A percentile compares a stretch with the other conserved stretches of the same genome.
Evolutionary conservation across 1,140 invertebrate species (phyloP).

Genomic region (Popillia japonica): DNA sequence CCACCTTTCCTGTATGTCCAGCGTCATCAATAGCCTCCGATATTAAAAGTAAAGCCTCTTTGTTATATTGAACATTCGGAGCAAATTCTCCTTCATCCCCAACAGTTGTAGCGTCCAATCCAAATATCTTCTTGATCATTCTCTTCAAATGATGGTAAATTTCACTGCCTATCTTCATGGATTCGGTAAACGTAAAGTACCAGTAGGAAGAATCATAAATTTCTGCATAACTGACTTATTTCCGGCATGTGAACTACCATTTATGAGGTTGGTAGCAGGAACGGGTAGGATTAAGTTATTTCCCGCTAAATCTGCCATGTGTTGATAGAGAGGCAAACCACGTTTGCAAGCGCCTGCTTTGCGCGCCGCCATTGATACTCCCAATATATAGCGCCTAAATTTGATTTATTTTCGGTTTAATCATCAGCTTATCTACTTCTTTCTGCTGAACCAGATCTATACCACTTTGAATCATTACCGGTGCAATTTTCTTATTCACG

Average conservation of each 20-base stretch:
- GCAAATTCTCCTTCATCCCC: constrained; percentile 99
- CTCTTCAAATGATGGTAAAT: constrained; percentile 96
- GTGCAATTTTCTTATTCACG: constrained; percentile 87
- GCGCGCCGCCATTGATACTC: constrained; percentile 93
- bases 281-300: constrained; percentile 94
- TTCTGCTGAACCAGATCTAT: constrained; percentile 91
- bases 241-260: constrained; percentile 98
- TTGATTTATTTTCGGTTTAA: constrained; percentile 96
- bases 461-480: constrained; percentile 81
- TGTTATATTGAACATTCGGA: constrained; percentile 96
- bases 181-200: constrained; percentile 93
- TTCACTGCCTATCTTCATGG: constrained; percentile 98
- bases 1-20: constrained; percentile 91
- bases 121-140: constrained; percentile 95
- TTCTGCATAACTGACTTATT: constrained; percentile 98
- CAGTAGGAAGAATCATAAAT: constrained; percentile 64
- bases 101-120: constrained; percentile 94
- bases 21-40: constrained; percentile 91
- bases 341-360: constrained; percentile 97
- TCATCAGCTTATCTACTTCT: constrained; percentile 92
- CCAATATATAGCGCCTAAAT: constrained; percentile 95
- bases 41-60: constrained; percentile 90
- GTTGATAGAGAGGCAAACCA: constrained; percentile 85
- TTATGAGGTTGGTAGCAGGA: constrained; percentile 99
- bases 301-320: constrained; percentile 93